Conservation (phyloP, 2,888 invertebrate species). For the Napeogenes sylphis region DNA sequence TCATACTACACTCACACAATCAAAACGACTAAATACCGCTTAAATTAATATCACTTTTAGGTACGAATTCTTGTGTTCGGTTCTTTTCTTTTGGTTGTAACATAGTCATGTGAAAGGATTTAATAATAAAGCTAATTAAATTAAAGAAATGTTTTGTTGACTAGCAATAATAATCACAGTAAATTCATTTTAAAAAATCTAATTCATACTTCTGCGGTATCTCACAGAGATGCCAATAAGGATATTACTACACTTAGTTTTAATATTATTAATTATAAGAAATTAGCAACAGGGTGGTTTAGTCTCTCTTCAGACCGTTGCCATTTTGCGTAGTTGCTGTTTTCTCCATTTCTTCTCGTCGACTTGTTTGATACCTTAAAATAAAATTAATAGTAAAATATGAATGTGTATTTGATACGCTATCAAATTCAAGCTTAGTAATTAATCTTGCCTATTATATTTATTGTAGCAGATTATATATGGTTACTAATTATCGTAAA, state of each 20-base stretch:
- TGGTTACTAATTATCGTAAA: no score
- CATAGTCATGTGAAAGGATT: slow-evolving; percentile 3
- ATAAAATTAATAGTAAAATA: slow-evolving; percentile 18
- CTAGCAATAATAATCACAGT: slow-evolving; percentile 52
- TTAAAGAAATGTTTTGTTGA: slow-evolving; percentile 32
- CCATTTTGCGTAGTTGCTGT: slow-evolving; percentile 72
- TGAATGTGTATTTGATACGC: no score
- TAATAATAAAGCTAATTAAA: background rate
- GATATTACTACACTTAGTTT: background rate
- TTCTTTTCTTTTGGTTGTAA: background rate
- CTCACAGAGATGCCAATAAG: slow-evolving; percentile 2
- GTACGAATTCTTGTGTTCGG: slow-evolving; percentile 43
- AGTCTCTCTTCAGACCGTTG: slow-evolving; percentile 80
- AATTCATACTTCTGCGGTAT: slow-evolving; percentile 3
- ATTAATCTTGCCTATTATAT: no score
- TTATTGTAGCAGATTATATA: no score
- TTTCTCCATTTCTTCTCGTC: slow-evolving; percentile 73
- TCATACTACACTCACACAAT: slow-evolving; percentile 50
- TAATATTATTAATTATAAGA: no score
- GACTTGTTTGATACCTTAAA: slow-evolving; percentile 75
- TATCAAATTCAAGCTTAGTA: no score
- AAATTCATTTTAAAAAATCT: slow-evolving; percentile 4
- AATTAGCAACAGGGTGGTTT: slow-evolving; percentile 33
- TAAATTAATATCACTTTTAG: slow-evolving; percentile 76
- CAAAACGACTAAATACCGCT: slow-evolving; percentile 65